Evolutionary conservation across 2,888 invertebrate genomes (phyloP).

Genomic region (Oxycera nigricornis): DNA sequence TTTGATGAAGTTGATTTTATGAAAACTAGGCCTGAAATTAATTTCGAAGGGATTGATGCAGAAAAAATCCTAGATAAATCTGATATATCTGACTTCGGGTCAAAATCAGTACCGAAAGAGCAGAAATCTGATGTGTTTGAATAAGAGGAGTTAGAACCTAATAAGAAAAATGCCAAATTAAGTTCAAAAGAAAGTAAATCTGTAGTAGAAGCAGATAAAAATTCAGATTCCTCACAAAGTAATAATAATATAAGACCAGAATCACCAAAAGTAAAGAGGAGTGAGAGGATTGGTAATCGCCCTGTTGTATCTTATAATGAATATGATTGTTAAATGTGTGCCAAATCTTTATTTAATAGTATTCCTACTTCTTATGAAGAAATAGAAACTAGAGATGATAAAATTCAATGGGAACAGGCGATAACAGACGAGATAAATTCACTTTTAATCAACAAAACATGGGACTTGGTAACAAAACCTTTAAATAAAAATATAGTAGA

Average conservation of each 20-base stretch:
- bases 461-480: background rate
- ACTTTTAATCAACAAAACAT: background rate
- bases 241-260: background rate
- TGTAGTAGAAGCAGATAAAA: constrained; percentile 8
- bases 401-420: background rate
- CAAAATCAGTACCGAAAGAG: background rate
- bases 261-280: background rate
- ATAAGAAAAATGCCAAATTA: background rate
- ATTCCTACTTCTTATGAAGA: constrained; percentile 40
- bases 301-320: background rate
- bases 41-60: background rate
- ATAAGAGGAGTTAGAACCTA: background rate
- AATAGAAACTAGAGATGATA: constrained; percentile 22
- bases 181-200: background rate
- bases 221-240: too few species aligned
- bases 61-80: background rate
- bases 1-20: constrained; percentile 53
- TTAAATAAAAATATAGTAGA: background rate
- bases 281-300: constrained; percentile 35
- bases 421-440: background rate
- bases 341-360: constrained; percentile 34
- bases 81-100: background rate
- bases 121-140: too few species aligned
- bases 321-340: constrained; percentile 15
- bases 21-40: constrained; percentile 47